Base-by-base conservation (phyloP, 1,140 invertebrate species). In the Pseudomyrmex sp. region DNA sequence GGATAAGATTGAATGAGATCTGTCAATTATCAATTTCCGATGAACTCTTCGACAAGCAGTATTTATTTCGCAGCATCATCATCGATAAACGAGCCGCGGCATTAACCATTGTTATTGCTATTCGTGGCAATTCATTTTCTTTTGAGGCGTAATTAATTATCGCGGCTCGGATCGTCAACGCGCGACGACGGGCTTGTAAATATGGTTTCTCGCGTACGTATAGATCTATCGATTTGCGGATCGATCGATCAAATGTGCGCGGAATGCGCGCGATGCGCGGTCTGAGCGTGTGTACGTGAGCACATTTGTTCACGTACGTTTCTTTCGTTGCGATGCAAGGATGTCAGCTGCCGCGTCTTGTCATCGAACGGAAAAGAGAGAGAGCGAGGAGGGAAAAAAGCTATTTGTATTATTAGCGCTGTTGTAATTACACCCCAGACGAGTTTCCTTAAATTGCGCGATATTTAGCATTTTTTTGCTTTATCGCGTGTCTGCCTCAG, bases 31-130 rank as follows among this genome's bases (percentile, higher is more conserved):
- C 77, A 85, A 88, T 88, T 76, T 44, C 26, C 75, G 58, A 88
- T 88, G 75, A 88, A 88, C 59, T 65, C 63, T 73, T 85, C 73
- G 87, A 87, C 86, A 85, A 82, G 85, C 50, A 59, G 58, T 83
- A 83, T 88, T 89, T 89, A 88, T 89, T 77, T 68, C 83, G 86
- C 86, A 65, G 69, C 62, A 88, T 85, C 86, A 85, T 88, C 79
- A 83, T 83, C 85, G 83, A 88, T 35, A 77, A 73, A 26, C 26
- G 63, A 65, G 74, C 62, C 74, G 79, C 70, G 54, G 18, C 79
- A 86, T 88, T 88, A 84, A 86, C 62, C 73, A 82, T 82, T 83
- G 87, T 88, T 86, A 89, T 86, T 84, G 84, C 69, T 54, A 66
- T 74, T 70, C 50, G 69, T 61, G 50, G 79, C 84, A 83, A 88